Percentiles rank a stretch among this genome's conserved stretches.
phyloP scores from a whole-genome alignment of 2,797 vertebrate species.

The Xenentodon cancila region DNA sequence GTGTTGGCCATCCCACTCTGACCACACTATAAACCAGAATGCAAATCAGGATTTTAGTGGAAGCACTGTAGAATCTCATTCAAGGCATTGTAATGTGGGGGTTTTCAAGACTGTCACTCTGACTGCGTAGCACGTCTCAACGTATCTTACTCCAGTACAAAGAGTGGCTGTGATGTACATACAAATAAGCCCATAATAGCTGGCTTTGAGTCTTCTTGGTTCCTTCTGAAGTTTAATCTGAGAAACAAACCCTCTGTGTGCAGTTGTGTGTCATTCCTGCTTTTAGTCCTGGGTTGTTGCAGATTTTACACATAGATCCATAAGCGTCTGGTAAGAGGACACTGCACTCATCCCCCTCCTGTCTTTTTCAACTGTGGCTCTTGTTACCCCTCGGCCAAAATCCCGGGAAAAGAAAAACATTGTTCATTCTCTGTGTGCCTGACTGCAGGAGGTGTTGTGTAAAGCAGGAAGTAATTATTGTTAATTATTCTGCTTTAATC shows the following conservation, averaged over 20 bases:
- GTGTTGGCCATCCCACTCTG: too few relatives aligned
- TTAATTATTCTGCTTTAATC: slow-evolving; percentile 76
- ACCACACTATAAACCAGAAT: too few relatives aligned
- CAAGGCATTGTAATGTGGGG: slow-evolving; percentile 5
- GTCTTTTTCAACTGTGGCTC: neutral
- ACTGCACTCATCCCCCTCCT: slow-evolving; percentile 7
- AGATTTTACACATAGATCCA: slow-evolving; percentile 26
- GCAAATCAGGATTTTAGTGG: slow-evolving; percentile 37
- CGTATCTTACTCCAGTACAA: slow-evolving; percentile 71
- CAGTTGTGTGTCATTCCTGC: slow-evolving; percentile 16
- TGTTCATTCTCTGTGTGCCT: slow-evolving; percentile 63
- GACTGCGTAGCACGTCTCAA: slow-evolving; percentile 61
- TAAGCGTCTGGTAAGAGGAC: slow-evolving; percentile 27
- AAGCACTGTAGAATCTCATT: slow-evolving; percentile 49
- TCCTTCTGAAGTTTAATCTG: slow-evolving; percentile 62
- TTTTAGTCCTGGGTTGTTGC: slow-evolving; percentile 18
- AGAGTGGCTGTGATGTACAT: slow-evolving; percentile 76
- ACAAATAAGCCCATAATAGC: slow-evolving; percentile 77
- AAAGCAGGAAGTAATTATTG: slow-evolving; percentile 79
- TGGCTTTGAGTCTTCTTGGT: slow-evolving; percentile 73
- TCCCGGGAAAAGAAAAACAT: slow-evolving; percentile 68
- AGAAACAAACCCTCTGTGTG: slow-evolving; percentile 44
- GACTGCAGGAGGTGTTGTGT: slow-evolving; percentile 69
- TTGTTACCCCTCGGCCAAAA: slow-evolving; percentile 20
- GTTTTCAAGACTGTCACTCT: slow-evolving; percentile 54